phyloP scores from a whole-genome alignment of 2,888 invertebrate species.

The Acronicta psi region DNA sequence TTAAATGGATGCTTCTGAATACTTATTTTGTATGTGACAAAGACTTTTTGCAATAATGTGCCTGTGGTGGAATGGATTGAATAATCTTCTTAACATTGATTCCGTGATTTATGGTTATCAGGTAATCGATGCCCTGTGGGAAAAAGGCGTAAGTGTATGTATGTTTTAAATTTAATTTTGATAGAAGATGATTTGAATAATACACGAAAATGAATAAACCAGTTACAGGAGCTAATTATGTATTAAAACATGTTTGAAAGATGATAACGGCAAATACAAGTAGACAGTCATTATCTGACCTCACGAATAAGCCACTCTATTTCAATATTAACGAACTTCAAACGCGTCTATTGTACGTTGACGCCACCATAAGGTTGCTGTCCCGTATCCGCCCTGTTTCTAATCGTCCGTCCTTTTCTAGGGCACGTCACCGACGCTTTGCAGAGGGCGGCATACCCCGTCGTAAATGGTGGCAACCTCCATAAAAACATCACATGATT shows the following conservation, averaged over 20 bases:
- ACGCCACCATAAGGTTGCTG: constrained; percentile 46
- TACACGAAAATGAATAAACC: too few relatives aligned
- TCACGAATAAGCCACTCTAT: constrained; percentile 33
- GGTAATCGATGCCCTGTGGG: too few relatives aligned
- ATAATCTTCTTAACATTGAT: constrained; percentile 2
- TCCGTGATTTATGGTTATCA: neutral
- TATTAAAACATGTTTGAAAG: constrained; percentile 16
- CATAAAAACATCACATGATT: constrained; percentile 66
- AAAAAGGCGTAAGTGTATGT: too few relatives aligned
- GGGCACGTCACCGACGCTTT: constrained; percentile 42
- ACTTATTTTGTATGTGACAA: neutral
- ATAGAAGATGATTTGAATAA: too few relatives aligned
- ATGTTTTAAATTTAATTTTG: too few relatives aligned
- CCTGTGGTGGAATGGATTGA: neutral
- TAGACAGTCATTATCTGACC: constrained; percentile 26
- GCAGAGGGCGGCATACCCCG: constrained; percentile 60
- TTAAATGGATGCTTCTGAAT: too few relatives aligned
- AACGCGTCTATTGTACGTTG: constrained; percentile 39
- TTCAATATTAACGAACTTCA: constrained; percentile 52
- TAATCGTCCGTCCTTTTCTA: constrained; percentile 62
- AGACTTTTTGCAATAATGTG: constrained; percentile 1
- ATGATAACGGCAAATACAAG: constrained; percentile 18
- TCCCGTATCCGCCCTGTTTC: constrained; percentile 56
- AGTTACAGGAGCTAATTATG: too few relatives aligned
- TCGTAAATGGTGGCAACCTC: constrained; percentile 64